Evolutionary conservation across 2,113 vertebrate genomes (phyloP).

Genomic region (Brachyhypopomus occidentalis): DNA sequence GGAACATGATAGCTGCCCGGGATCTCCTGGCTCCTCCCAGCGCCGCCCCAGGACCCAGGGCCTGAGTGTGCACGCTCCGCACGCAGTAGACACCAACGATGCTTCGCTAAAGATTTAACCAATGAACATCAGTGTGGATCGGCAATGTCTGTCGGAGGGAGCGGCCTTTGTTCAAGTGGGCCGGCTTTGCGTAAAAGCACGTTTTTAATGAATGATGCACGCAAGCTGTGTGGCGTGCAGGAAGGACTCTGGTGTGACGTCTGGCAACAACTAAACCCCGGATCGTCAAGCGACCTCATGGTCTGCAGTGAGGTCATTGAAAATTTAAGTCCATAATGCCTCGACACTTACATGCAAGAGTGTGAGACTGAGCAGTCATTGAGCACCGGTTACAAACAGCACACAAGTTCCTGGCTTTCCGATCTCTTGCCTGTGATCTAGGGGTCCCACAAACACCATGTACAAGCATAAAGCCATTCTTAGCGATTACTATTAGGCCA

Average conservation of each 20-base stretch:
- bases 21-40: background rate
- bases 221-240: too few species aligned
- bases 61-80: background rate
- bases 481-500: background rate
- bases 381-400: background rate
- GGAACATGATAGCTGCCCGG: background rate
- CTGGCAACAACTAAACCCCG: background rate
- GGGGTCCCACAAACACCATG: background rate
- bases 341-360: background rate
- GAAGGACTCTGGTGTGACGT: background rate
- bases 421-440: background rate
- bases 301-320: too few species aligned
- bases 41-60: background rate
- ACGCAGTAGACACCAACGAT: background rate
- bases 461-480: background rate
- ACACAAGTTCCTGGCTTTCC: background rate
- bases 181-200: too few species aligned
- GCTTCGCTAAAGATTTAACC: too few species aligned
- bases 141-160: too few species aligned
- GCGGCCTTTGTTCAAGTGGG: too few species aligned
- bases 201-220: too few species aligned
- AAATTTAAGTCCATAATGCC: background rate
- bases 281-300: background rate
- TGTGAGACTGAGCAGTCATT: background rate
- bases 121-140: too few species aligned